A percentile compares a stretch with the other conserved stretches of the same genome.
Conservation (phyloP, 2,888 invertebrate genomes). For the Zhuqinia jingwanae region DNA sequence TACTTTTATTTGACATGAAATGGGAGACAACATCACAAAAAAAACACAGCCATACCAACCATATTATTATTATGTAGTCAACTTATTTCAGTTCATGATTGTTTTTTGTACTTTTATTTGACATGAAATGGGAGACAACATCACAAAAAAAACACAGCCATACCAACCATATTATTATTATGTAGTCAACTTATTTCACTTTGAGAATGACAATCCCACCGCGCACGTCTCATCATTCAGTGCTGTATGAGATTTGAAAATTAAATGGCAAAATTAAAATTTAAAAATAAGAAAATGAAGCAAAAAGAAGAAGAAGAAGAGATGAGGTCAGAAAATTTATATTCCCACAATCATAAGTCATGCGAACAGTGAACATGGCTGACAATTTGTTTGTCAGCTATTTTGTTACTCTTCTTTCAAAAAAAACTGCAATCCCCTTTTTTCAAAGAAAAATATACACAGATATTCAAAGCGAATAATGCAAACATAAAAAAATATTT, state of each 20-base stretch:
- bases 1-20: constrained; percentile 56
- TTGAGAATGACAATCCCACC: too few species aligned
- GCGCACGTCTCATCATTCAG: too few species aligned
- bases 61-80: too few species aligned
- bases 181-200: too few species aligned
- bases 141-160: neutral
- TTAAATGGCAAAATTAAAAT: constrained; percentile 11
- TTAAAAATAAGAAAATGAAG: constrained; percentile 4
- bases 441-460: neutral
- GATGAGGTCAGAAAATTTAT: constrained; percentile 68
- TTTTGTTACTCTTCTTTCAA: constrained; percentile 37
- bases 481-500: constrained; percentile 8
- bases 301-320: constrained; percentile 54
- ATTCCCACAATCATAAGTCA: constrained; percentile 69
- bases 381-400: constrained; percentile 60
- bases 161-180: too few species aligned
- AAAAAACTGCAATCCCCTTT: too few species aligned
- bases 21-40: constrained; percentile 38
- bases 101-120: constrained; percentile 26
- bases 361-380: constrained; percentile 70
- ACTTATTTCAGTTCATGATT: too few species aligned
- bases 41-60: neutral
- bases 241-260: constrained; percentile 45
- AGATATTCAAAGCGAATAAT: neutral
- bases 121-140: constrained; percentile 65